These are phyloP conservation scores for Ennomos quercinarius DNA, from an alignment of 2,888 invertebrate genomes.

Conservation along the genomic window DNA sequence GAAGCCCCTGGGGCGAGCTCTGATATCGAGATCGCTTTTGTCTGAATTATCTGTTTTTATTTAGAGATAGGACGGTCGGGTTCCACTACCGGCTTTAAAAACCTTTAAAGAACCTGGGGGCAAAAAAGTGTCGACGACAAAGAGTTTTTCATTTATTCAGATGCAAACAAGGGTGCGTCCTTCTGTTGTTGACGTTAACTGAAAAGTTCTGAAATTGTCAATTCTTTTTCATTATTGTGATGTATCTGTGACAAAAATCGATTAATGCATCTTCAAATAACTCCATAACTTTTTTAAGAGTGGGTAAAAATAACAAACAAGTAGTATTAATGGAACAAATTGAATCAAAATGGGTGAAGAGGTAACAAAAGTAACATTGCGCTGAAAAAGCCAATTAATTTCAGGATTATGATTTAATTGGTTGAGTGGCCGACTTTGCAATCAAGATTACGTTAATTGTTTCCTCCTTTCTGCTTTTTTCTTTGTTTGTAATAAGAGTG, in stretches of 20 bases:
- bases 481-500: too few relatives aligned
- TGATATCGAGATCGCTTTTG: slow-evolving; percentile 38
- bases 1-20: slow-evolving; percentile 21
- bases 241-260: slow-evolving; percentile 3
- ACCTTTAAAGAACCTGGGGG: slow-evolving; percentile 27
- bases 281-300: too few relatives aligned
- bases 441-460: too few relatives aligned
- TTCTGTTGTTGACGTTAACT: slow-evolving; percentile 42
- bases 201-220: slow-evolving; percentile 31
- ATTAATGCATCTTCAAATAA: too few relatives aligned
- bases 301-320: too few relatives aligned
- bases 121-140: slow-evolving; percentile 43
- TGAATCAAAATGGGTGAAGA: too few relatives aligned
- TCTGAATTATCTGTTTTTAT: slow-evolving; percentile 46
- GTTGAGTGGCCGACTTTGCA: too few relatives aligned
- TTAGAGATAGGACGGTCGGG: slow-evolving; percentile 31
- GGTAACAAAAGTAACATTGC: too few relatives aligned
- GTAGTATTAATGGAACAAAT: too few relatives aligned
- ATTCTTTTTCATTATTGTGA: slow-evolving; percentile 12
- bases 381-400: too few relatives aligned
- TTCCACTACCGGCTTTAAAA: slow-evolving; percentile 34
- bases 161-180: slow-evolving; percentile 49
- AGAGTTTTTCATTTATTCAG: slow-evolving; percentile 51
- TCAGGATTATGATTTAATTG: too few relatives aligned
- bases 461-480: too few relatives aligned